Base-by-base conservation (phyloP, 2,888 invertebrate species). In the Lasioglossum figueresi region DNA sequence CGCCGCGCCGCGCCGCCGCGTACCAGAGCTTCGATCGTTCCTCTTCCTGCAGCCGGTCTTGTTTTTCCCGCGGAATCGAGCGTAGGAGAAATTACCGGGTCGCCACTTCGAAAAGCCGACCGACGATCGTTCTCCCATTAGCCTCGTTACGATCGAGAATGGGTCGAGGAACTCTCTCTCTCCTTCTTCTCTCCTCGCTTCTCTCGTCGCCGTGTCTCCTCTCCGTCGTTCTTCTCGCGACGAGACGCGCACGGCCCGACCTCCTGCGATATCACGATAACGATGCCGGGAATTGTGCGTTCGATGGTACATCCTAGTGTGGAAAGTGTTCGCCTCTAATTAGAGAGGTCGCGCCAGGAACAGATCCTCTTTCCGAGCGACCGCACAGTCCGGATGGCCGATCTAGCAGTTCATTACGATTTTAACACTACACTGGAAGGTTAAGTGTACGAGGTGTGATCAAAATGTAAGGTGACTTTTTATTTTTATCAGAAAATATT, bases 41-140 rank as follows among this genome's bases (percentile, higher is more conserved):
- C 86, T 91, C 91, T 91, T 91, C 90, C 89, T 90, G 84, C 87
- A 87, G 87, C 83, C 88, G 90, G 89, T 92, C 91, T 90, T 91
- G 91, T 92, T 92, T 91, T 87, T 90, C 86, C 76, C 85, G 89
- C 73, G 86, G 89, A 87, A 88, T 89, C 87, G 88, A 88, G 93
- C 93, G 93, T 94, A 94, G 93, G 94, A 93, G 94, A 94, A 94
- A 94, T 94, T 94, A 94, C 92, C 89, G 82, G 89, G 88, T 82
- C 81, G 84, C 81, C 81, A 84, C 87, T 88, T 93, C 92, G 92
- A 93, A 93, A 92, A 92, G 92, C 91, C 92, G 89, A 91, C 90
- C 91, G 91, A 89, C 92, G 91, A 90, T 90, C 91, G 82, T 85
- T 92, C 92, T 92, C 92, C 93, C 92, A 93, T 94, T 94, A 94